Evolutionary conservation across 2,797 vertebrate species (phyloP), one percentile per base, ranked within the genome.

Genomic region (Myiotriccus ornatus): DNA sequence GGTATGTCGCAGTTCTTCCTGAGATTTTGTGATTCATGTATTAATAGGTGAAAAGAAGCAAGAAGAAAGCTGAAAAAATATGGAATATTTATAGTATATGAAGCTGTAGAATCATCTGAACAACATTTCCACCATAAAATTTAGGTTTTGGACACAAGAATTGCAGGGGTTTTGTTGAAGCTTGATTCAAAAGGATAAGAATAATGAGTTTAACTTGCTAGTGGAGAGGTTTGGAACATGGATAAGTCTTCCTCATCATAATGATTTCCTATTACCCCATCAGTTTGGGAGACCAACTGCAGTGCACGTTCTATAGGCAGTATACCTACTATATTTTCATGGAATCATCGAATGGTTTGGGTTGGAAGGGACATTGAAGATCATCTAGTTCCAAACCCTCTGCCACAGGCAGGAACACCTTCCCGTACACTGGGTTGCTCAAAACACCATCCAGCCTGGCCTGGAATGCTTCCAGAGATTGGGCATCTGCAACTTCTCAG

Each of bases 1-100:
- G 12, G 8, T 43, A 8, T 34, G 18, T 60, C 0, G 0, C n/a
- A 18, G 3, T 77, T 77, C 12, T 73, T 69, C 4, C 11, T n/a
- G 34, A 46, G 19, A 23, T 88, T 83, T 91, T 90, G 37, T 59
- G 57, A 60, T 37, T 3, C 5, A 1, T 59, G 1, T 71, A 14
- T 77, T 70, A 27, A 21, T n/a, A 67, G 32, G 18, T 52, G 44
- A 67, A 75, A 82, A 79, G 25, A 85, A 82, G 34, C 18, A 79
- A 47, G 46, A 75, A 80, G 52, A 63, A 80, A 77, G 22, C 12
- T 73, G 52, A 44, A 52, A 74, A 87, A 30, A 16, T 14, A 43
- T 5, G 5, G 53, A 49, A 39, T 57, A 64, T 65, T 68, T 64
- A 6, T 56, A 64, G 30, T 9, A 14, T 60, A 41, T 63, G 43